Percentiles rank a stretch among this genome's conserved stretches.
Conservation (phyloP, 2,797 vertebrate genomes). For the Rousettus madagascariensis region DNA sequence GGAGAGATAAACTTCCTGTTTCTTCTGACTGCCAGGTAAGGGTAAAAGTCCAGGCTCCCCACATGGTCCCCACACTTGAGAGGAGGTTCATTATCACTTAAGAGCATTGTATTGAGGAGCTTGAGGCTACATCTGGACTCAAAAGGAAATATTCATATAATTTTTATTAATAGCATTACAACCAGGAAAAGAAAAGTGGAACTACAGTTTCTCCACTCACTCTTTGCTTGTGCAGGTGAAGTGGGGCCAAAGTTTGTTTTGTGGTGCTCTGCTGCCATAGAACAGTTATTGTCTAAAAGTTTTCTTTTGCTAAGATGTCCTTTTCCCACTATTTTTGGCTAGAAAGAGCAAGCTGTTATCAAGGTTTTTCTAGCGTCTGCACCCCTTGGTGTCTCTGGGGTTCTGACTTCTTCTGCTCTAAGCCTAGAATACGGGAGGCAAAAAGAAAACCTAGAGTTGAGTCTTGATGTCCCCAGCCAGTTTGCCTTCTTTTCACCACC, state of each 20-base stretch:
- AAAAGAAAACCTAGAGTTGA: neutral
- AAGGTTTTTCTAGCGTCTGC: neutral
- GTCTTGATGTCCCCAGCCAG: neutral
- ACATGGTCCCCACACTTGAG: neutral
- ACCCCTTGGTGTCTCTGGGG: neutral
- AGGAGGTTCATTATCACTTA: neutral
- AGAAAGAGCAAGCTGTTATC: neutral
- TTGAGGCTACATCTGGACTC: neutral
- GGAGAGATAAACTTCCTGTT: neutral
- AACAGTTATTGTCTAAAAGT: too few relatives aligned
- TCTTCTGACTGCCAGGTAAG: neutral
- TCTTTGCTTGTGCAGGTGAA: neutral
- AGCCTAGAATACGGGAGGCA: neutral
- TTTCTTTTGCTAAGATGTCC: neutral
- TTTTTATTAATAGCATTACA: neutral
- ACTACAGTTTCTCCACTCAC: neutral
- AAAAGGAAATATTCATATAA: neutral
- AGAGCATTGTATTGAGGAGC: neutral
- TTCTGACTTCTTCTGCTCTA: neutral
- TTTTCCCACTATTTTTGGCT: neutral
- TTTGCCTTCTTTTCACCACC: neutral
- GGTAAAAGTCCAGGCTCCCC: neutral
- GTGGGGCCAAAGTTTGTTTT: neutral
- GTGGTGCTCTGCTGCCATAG: neutral
- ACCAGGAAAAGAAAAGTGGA: neutral